These are phyloP conservation scores for Pseudopipra pipra DNA, from an alignment of 2,113 vertebrate genomes.

Conservation along the genomic window DNA sequence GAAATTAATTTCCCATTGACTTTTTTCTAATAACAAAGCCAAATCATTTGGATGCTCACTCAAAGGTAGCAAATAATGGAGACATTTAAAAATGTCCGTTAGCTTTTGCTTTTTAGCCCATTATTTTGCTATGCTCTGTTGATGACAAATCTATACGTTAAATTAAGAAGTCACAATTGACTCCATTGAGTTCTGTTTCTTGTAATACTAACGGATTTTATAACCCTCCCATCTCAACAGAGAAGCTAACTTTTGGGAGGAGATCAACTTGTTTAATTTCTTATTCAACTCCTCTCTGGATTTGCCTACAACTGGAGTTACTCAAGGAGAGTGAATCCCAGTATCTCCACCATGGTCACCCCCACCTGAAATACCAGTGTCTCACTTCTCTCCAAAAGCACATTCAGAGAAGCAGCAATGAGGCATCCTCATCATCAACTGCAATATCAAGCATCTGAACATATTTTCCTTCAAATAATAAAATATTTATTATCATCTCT, in stretches of 20 bases:
- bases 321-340: not conserved
- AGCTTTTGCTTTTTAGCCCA: not conserved
- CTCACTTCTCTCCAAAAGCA: not conserved
- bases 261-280: not conserved
- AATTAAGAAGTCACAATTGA: slow-evolving; percentile 30
- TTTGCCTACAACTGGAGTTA: not conserved
- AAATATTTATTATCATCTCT: not conserved
- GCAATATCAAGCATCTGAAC: not conserved
- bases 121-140: not conserved
- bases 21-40: not conserved
- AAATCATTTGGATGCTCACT: not conserved
- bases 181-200: not conserved
- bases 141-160: not conserved
- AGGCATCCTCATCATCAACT: rapidly evolving
- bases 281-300: not conserved
- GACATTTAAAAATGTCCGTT: not conserved
- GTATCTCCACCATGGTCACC: not conserved
- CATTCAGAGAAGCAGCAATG: not conserved
- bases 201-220: not conserved
- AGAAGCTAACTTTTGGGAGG: not conserved
- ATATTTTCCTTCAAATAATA: not conserved
- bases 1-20: slow-evolving; percentile 45
- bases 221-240: not conserved
- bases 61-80: slow-evolving; percentile 11
- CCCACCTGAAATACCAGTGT: rapidly evolving